A percentile compares a stretch with the other conserved stretches of the same genome.
These are phyloP conservation scores for Malaclemys terrapin DNA, from an alignment of 2,113 vertebrate species.

Conservation along the genomic window DNA sequence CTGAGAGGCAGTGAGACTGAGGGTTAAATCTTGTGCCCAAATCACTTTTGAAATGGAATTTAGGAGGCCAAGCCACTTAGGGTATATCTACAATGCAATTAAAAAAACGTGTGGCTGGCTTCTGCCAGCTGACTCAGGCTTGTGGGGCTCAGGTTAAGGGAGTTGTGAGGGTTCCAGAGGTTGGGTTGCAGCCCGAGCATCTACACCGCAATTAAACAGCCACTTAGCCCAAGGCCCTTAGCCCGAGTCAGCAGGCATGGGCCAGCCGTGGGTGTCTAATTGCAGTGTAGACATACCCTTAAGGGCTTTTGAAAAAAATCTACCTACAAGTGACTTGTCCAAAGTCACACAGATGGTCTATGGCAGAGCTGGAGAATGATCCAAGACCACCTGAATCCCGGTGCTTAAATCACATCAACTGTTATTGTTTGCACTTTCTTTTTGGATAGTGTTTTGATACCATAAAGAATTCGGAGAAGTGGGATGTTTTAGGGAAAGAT, in stretches of 20 bases:
- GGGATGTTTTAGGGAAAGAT: neutral
- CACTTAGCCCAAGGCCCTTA: neutral
- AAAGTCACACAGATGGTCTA: neutral
- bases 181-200: neutral
- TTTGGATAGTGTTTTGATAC: neutral
- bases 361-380: neutral
- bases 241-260: neutral
- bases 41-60: neutral
- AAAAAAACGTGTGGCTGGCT: neutral
- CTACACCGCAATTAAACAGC: neutral
- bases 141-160: neutral
- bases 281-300: neutral
- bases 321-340: neutral
- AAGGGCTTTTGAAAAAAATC: neutral
- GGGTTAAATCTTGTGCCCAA: neutral
- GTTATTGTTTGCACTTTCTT: neutral
- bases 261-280: neutral
- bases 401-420: neutral
- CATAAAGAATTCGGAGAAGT: neutral
- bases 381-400: neutral
- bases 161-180: neutral
- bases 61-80: neutral
- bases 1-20: neutral
- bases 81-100: neutral
- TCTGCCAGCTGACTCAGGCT: neutral